These are phyloP conservation scores for Dastarcus helophoroides DNA, from an alignment of 2,888 invertebrate genomes.

Conservation along the genomic window DNA sequence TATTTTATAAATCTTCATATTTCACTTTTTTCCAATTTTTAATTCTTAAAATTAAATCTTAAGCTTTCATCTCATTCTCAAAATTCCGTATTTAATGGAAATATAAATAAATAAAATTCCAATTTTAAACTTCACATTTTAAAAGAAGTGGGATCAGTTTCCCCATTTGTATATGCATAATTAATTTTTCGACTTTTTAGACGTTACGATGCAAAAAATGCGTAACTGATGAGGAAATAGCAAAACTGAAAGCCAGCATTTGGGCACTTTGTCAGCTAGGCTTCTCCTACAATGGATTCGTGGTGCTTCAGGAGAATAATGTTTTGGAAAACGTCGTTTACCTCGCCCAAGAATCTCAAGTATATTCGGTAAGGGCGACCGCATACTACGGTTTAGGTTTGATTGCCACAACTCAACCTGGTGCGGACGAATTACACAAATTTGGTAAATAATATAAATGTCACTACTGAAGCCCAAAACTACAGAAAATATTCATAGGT, in stretches of 20 bases:
- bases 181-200: no score
- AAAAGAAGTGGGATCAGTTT: no score
- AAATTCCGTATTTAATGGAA: no score
- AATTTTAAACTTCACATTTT: no score
- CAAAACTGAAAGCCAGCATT: slow-evolving; percentile 74
- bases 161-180: no score
- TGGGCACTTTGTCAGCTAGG: slow-evolving; percentile 85
- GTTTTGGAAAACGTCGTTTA: slow-evolving; percentile 42
- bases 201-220: no score
- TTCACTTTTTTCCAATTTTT: no score
- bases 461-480: background rate
- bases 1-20: no score
- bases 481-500: slow-evolving; percentile 34
- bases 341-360: slow-evolving; percentile 67
- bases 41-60: no score
- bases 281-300: slow-evolving; percentile 63
- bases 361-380: slow-evolving; percentile 82
- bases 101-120: no score
- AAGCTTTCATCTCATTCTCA: no score
- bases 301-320: slow-evolving; percentile 49
- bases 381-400: slow-evolving; percentile 82
- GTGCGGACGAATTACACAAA: slow-evolving; percentile 66
- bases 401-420: slow-evolving; percentile 70
- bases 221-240: slow-evolving; percentile 54
- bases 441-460: slow-evolving; percentile 41